Evolutionary conservation across 2,113 vertebrate genomes (phyloP), one percentile per base, ranked within the genome.

Genomic region (Syngnathus scovelli): DNA sequence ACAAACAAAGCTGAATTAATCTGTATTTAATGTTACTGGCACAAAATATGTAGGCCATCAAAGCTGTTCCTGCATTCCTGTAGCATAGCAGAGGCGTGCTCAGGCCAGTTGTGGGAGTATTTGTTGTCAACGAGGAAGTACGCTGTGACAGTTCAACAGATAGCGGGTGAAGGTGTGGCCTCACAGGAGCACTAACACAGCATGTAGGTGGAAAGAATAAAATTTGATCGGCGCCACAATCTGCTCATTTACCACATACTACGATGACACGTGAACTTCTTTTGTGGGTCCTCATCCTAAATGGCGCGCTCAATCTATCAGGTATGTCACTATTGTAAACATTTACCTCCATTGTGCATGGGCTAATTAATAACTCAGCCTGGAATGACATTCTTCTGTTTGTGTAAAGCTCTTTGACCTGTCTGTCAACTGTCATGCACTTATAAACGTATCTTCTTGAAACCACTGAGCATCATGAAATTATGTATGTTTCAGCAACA

Each of bases 281-380:
- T 13, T 67, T 89, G 78, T 87, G 86, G 90, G 23, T 86, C 68
- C 73, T 89, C 39, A 38, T 77, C 60, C 81, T 90, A 15, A 71
- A 70, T 15, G 67, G 71, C 64, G 81, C 77, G 1, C 55, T 77
- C 18, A 39, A 64, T 72, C 59, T 61, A 61, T 79, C 88, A 75
- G 89, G 91, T 92, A 78, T 86, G 90, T 83, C 64, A 83, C 2
- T 33, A 33, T 66, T 23, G 46, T 76, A 68, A 83, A 82, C 70
- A 61, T 37, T 61, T 67, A 36, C 65, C 66, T 67, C 44, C 48
- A 21, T 68, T 63, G 52, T 76, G 66, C n/a, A 67, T 58, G 36
- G 67, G 66, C 59, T 80, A 65, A 74, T 82, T 75, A 76, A 79
- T 84, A 74, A 87, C 81, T 84, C 61, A 80, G 70, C 69, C 60